Percentiles rank a stretch among this genome's conserved stretches.
phyloP scores from a whole-genome alignment of 2,797 vertebrate species.

The Chromis chromis region DNA sequence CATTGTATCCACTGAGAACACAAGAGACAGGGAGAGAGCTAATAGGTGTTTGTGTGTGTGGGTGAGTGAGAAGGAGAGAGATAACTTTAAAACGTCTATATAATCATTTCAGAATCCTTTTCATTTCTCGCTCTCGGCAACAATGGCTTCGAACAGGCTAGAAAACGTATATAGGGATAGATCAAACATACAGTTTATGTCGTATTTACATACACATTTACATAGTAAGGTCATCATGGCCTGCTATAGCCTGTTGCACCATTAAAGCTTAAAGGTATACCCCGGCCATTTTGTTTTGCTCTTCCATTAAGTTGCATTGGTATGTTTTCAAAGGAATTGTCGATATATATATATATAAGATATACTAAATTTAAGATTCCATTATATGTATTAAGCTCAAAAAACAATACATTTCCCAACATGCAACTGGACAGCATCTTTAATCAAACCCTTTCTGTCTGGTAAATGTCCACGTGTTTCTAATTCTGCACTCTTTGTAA shows the following conservation, averaged over 20 bases:
- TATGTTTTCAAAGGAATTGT: background rate
- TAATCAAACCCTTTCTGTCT: background rate
- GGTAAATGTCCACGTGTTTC: background rate
- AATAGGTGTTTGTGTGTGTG: background rate
- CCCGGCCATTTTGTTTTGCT: background rate
- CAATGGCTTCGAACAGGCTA: background rate
- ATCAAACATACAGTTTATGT: background rate
- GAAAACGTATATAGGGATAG: too few relatives aligned
- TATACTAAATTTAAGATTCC: too few relatives aligned
- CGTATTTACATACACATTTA: background rate
- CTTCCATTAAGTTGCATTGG: background rate
- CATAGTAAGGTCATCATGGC: too few relatives aligned
- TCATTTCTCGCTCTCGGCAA: background rate
- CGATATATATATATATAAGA: too few relatives aligned
- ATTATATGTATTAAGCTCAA: too few relatives aligned
- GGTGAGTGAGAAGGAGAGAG: background rate
- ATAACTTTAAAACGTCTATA: too few relatives aligned
- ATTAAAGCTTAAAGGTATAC: background rate
- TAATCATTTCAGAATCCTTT: too few relatives aligned
- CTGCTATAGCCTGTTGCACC: background rate
- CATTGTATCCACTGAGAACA: background rate
- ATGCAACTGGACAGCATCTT: background rate
- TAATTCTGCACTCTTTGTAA: background rate
- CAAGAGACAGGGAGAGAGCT: slow-evolving; percentile 3
- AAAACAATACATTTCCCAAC: background rate